Evolutionary conservation across 2,797 vertebrate species (phyloP).

Genomic region (Arrhamphus sclerolepis): DNA sequence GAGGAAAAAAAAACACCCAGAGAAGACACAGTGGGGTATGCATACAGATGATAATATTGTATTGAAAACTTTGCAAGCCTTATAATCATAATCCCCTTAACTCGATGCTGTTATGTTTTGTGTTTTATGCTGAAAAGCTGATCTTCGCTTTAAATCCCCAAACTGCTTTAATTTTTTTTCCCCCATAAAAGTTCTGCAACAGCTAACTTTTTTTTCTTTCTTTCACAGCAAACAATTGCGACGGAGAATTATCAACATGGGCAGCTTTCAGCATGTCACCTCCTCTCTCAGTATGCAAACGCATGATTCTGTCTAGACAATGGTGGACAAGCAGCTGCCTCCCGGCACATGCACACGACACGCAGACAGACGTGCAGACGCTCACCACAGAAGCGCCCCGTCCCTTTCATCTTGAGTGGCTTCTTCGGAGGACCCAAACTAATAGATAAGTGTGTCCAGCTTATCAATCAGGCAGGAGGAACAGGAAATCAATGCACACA

Average conservation of each 20-base stretch:
- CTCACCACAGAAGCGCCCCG: slow-evolving; percentile 19
- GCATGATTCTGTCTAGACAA: slow-evolving; percentile 74
- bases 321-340: slow-evolving; percentile 70
- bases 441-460: slow-evolving; percentile 52
- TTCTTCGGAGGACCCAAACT: slow-evolving; percentile 49
- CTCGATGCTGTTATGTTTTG: slow-evolving; percentile 52
- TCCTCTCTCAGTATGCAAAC: slow-evolving; percentile 70
- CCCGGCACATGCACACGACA: slow-evolving; percentile 22
- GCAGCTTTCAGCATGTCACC: slow-evolving; percentile 60
- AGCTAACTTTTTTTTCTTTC: slow-evolving; percentile 54
- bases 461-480: slow-evolving; percentile 61
- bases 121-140: slow-evolving; percentile 58
- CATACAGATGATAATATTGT: slow-evolving; percentile 63
- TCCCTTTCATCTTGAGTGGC: slow-evolving; percentile 55
- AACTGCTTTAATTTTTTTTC: slow-evolving; percentile 17
- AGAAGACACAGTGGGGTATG: slow-evolving; percentile 48
- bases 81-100: slow-evolving; percentile 69
- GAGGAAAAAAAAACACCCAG: slow-evolving; percentile 47
- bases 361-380: not conserved
- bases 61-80: slow-evolving; percentile 44
- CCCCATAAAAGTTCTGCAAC: slow-evolving; percentile 34
- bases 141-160: slow-evolving; percentile 51
- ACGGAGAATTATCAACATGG: slow-evolving; percentile 56
- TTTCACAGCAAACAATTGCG: slow-evolving; percentile 55
- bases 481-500: slow-evolving; percentile 58